Conservation (phyloP, 2,888 invertebrate species). For the Gryllus longicercus region DNA sequence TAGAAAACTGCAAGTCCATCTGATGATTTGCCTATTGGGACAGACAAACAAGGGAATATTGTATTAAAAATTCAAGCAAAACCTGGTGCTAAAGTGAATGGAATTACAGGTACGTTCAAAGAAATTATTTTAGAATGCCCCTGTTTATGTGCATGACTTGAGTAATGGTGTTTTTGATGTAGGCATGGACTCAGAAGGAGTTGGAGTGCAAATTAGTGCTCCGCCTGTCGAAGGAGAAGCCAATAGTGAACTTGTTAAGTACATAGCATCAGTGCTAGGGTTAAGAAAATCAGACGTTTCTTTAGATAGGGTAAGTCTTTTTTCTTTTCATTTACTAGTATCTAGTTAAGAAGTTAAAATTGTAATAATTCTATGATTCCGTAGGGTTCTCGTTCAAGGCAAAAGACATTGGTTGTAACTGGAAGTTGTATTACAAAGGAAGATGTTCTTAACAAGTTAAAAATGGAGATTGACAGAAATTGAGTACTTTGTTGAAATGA, state of each 20-base stretch:
- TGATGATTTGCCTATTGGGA: conserved; percentile 41
- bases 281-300: conserved; percentile 67
- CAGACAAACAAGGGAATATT: conserved; percentile 60
- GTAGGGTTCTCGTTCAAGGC: conserved; percentile 57
- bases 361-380: conserved; percentile 34
- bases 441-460: conserved; percentile 49
- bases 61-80: conserved; percentile 65
- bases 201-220: conserved; percentile 73
- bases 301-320: conserved; percentile 55
- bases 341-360: neutral
- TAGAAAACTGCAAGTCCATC: neutral
- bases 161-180: conserved; percentile 23
- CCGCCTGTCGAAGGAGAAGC: conserved; percentile 81
- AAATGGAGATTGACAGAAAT: conserved; percentile 39
- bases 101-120: conserved; percentile 55
- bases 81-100: conserved; percentile 70
- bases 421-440: conserved; percentile 50
- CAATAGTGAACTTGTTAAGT: conserved; percentile 71
- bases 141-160: neutral
- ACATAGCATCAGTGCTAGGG: conserved; percentile 63
- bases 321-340: neutral
- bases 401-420: conserved; percentile 54
- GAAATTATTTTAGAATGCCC: too few species aligned
- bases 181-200: conserved; percentile 59
- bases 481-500: too few species aligned